phyloP scores from a whole-genome alignment of 2,888 invertebrate genomes.

The Zaprionus lineosus region DNA sequence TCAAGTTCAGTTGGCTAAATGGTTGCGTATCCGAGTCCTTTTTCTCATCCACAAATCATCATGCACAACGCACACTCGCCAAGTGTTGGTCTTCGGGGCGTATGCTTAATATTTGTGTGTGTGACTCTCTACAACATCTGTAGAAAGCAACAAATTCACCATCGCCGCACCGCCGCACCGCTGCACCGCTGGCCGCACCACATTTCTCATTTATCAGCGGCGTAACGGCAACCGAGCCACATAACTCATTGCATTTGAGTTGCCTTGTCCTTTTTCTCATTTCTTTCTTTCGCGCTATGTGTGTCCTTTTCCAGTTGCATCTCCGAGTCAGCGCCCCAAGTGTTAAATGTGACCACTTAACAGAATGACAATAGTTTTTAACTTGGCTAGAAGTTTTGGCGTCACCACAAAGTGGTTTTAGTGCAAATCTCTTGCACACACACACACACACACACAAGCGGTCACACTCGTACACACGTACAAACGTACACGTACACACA shows the following conservation, averaged over 20 bases:
- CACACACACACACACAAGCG: neutral
- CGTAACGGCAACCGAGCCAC: constrained; percentile 25
- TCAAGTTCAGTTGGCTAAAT: too few species aligned
- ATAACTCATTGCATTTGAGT: constrained; percentile 50
- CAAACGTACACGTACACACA: constrained; percentile 1
- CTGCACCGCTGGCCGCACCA: neutral
- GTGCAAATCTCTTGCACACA: constrained; percentile 59
- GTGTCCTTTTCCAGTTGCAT: constrained; percentile 16
- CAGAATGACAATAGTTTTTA: constrained; percentile 79
- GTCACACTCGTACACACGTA: too few species aligned
- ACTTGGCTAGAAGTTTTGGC: constrained; percentile 79
- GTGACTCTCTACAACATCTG: too few species aligned
- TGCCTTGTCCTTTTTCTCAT: neutral
- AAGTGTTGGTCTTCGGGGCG: too few species aligned
- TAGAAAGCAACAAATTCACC: constrained; percentile 8
- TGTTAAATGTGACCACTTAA: constrained; percentile 79
- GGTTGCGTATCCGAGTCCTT: too few species aligned
- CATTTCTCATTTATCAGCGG: constrained; percentile 42
- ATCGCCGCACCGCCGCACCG: too few species aligned
- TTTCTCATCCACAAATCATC: too few species aligned
- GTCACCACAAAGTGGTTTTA: constrained; percentile 79
- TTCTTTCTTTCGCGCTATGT: neutral
- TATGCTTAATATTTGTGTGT: too few species aligned
- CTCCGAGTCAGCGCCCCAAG: constrained; percentile 63
- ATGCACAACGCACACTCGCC: too few species aligned